phyloP scores from a whole-genome alignment of 2,113 vertebrate species.

The Collichthys lucidus region DNA sequence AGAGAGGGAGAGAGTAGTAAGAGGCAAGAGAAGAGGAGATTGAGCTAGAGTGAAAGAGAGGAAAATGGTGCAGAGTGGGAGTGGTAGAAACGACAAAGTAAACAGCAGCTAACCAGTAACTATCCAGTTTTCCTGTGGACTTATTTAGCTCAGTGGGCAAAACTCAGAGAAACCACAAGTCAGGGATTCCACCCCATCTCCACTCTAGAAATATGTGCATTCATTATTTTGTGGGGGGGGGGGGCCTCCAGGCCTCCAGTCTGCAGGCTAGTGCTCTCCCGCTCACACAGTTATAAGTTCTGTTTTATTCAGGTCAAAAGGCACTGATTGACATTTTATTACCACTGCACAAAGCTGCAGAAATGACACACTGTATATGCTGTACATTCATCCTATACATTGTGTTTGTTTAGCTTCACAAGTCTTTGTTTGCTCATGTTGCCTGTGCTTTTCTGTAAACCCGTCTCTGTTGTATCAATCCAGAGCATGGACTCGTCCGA shows the following conservation, averaged over 20 bases:
- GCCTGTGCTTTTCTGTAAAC: neutral
- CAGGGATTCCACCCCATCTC: neutral
- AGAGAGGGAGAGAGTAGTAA: neutral
- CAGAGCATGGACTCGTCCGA: constrained; percentile 99
- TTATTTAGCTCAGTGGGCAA: constrained; percentile 20
- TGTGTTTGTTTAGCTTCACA: neutral
- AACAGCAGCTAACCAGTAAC: constrained; percentile 31
- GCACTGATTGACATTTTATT: neutral
- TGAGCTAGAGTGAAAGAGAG: constrained; percentile 14
- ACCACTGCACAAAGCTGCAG: neutral
- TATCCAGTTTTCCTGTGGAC: constrained; percentile 20
- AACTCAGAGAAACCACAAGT: neutral
- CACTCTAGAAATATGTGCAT: neutral
- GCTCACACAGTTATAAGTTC: constrained; percentile 23
- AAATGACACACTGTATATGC: too few species aligned
- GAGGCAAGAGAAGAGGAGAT: constrained; percentile 14
- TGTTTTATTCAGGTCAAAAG: constrained; percentile 11
- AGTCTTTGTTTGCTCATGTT: neutral
- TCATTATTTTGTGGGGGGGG: neutral
- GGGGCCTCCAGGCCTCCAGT: too few species aligned
- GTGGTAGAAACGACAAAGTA: constrained; percentile 29
- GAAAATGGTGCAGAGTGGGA: neutral
- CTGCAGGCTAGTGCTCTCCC: constrained; percentile 7
- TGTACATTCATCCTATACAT: too few species aligned
- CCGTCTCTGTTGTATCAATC: neutral